Evolutionary conservation across 2,888 invertebrate species (phyloP).

Genomic region (Acleris sparsana): DNA sequence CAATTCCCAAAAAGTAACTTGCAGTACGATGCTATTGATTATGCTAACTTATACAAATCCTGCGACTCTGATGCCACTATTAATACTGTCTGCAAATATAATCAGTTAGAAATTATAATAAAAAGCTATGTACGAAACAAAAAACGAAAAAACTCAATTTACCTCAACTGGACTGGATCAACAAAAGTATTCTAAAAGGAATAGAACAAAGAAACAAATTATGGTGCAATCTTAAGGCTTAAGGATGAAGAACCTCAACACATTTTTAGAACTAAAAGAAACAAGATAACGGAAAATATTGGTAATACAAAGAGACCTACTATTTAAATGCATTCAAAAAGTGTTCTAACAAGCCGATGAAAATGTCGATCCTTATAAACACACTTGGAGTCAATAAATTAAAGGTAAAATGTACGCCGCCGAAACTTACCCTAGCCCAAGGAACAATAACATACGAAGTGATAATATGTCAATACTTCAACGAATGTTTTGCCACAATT

Average conservation of each 20-base stretch:
- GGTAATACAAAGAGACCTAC: slow-evolving; percentile 29
- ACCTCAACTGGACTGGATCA: slow-evolving; percentile 39
- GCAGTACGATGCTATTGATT: slow-evolving; percentile 26
- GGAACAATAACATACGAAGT: not conserved
- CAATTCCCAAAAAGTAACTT: slow-evolving; percentile 8
- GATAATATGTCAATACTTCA: not conserved
- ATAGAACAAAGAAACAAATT: slow-evolving; percentile 35
- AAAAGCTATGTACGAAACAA: no score
- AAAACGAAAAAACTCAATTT: slow-evolving; percentile 33
- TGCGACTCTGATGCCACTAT: not conserved
- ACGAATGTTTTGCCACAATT: not conserved
- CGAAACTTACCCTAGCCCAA: not conserved
- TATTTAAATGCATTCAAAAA: slow-evolving; percentile 34
- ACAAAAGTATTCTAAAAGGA: slow-evolving; percentile 31
- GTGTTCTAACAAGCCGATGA: slow-evolving; percentile 36
- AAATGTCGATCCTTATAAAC: slow-evolving; percentile 40
- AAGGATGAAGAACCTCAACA: slow-evolving; percentile 14
- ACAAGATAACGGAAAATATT: slow-evolving; percentile 27
- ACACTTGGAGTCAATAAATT: slow-evolving; percentile 16
- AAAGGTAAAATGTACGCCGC: not conserved
- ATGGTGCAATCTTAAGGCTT: slow-evolving; percentile 31
- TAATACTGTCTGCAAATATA: no score
- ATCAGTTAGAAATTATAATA: no score
- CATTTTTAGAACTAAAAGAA: slow-evolving; percentile 19
- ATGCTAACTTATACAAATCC: slow-evolving; percentile 16